Evolutionary conservation across 2,797 vertebrate species (phyloP), one percentile per base, ranked within the genome.

Genomic region (Paguma larvata): DNA sequence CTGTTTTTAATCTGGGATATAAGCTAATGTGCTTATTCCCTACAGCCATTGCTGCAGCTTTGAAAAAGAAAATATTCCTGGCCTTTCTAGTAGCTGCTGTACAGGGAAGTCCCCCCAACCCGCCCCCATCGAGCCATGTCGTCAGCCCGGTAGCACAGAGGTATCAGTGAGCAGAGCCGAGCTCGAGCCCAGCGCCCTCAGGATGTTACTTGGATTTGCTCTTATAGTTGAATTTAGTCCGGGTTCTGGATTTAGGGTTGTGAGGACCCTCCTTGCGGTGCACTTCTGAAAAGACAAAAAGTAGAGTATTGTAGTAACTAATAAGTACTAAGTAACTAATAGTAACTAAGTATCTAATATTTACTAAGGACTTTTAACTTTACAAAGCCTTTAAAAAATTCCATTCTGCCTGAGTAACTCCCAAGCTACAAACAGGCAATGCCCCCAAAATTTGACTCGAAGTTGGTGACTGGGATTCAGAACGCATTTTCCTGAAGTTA

Each of bases 1-100:
- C 15, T 83, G 59, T 56, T 92, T 98, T 98, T 97, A 98, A 96
- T 96, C 25, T 53, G 56, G 56, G 15, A 84, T 94, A n/a, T 73
- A 48, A 94, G 32, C 38, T 14, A 73, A 89, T 6, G 3, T 3
- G 68, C 30, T 19, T 44, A 85, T 19, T 79, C 51, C 59, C 44
- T 78, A 6, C 2, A 32, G 78, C 18, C 30, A 77, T 51, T n/a
- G 25, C 21, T 44, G 38, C 27, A 41, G 72, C 53, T 90, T 87
- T 82, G 34, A 65, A 84, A 85, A 68, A 51, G 59, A 86, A 92
- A 75, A 18, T 6, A 27, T 16, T 87, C 1, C 0, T 16, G 44
- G 72, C 53, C 75, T 92, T 83, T 91, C 91, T 41, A 32, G 46
- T 3, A 34, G 44, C n/a, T 30, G 34, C 25, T 83, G 46, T 72